Base-by-base conservation (phyloP, 2,113 vertebrate species). In the Lampris incognitus region DNA sequence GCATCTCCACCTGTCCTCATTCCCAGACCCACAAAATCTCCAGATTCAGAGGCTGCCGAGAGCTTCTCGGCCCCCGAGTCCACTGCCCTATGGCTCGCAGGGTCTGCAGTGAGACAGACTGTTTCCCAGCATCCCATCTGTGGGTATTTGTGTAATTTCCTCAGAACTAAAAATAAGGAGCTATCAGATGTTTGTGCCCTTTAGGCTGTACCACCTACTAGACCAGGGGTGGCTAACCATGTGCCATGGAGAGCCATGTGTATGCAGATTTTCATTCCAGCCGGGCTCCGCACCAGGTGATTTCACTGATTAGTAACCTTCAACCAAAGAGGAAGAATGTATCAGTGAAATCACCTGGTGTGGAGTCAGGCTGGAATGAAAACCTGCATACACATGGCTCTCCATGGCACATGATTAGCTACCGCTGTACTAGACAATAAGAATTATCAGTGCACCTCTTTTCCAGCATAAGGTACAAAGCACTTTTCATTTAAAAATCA, bases 1-100 rank as follows among this genome's bases (percentile, higher is more conserved):
- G 61, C 71, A 72, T 56, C 4, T 51, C 46, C 90, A 89, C 84
- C 91, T 89, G 87, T 90, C 81, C 76, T 72, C 63, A 51, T 62
- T 84, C 72, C 69, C 78, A 11, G 2, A 75, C 52, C 66, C 71
- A 58, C 2, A 24, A 78, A 10, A 72, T 39, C 46, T 41, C 42
- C 37, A 63, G 58, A 56, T 55, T 66, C 24, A 54, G 52, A 52
- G 64, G 38, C 54, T 24, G 24, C 24, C 24, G 24, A 24, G 24
- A 24, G 24, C 24, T 24, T 24, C 24, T 24, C 24, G 24, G 24
- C 24, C 61, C 50, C 67, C 39, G 44, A 42, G 58, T 39, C 69
- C 69, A 57, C 54, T 50, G 63, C 66, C 66, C 6, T 37, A 38
- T 41, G 67, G 44, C 63, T 49, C 5, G n/a, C 60, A 73, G 40